phyloP scores from a whole-genome alignment of 2,113 vertebrate genomes.

The Bufo bufo region DNA sequence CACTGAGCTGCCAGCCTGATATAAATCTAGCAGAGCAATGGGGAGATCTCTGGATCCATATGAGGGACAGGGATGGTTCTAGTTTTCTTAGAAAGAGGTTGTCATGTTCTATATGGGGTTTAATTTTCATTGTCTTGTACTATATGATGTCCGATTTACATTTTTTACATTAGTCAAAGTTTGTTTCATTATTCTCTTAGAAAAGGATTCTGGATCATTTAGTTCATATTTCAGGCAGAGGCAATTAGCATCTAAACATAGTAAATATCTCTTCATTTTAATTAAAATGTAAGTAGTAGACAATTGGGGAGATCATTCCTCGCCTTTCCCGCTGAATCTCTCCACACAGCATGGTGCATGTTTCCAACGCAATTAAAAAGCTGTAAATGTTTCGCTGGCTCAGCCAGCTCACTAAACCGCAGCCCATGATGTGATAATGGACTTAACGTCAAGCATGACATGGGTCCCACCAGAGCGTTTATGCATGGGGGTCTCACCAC shows the following conservation, averaged over 20 bases:
- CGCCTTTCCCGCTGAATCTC: background rate
- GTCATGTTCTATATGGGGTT: too few species aligned
- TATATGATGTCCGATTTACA: too few species aligned
- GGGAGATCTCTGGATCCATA: too few species aligned
- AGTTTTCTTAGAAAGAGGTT: too few species aligned
- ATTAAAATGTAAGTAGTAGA: conserved; percentile 50
- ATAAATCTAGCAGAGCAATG: too few species aligned
- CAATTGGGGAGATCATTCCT: conserved; percentile 41
- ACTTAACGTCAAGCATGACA: background rate
- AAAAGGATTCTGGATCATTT: background rate
- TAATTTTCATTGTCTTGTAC: too few species aligned
- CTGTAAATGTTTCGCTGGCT: conserved; percentile 34
- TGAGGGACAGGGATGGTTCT: too few species aligned
- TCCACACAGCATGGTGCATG: conserved; percentile 33
- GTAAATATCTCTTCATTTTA: conserved; percentile 42
- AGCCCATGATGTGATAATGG: conserved; percentile 6
- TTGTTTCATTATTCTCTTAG: background rate
- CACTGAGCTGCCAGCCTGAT: too few species aligned
- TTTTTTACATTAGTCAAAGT: too few species aligned
- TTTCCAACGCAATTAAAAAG: conserved; percentile 46
- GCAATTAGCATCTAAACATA: conserved; percentile 10
- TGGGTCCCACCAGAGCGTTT: background rate
- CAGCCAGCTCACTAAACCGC: conserved; percentile 28
- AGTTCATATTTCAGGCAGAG: background rate
- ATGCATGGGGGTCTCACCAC: background rate